Evolutionary conservation across 2,113 vertebrate species (phyloP).

Genomic region (Casuarius casuarius): DNA sequence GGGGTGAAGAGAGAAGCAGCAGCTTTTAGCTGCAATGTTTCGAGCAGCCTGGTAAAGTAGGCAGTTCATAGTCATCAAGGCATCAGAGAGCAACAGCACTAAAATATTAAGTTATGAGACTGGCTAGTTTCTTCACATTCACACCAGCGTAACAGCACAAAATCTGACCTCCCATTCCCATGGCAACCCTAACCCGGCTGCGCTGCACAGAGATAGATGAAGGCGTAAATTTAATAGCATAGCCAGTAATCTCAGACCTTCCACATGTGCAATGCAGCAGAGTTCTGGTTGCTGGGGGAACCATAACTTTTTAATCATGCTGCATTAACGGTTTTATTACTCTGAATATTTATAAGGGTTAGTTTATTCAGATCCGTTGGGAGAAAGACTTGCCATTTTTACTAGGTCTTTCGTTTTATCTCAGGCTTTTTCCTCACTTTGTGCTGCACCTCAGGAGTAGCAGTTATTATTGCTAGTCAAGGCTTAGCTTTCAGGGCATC

Average conservation of each 20-base stretch:
- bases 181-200: conserved; percentile 31
- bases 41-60: background rate
- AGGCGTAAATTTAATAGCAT: background rate
- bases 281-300: conserved; percentile 55
- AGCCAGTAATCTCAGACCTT: background rate
- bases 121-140: background rate
- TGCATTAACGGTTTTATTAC: conserved; percentile 51
- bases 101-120: background rate
- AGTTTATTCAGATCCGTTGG: background rate
- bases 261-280: accelerated
- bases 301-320: conserved; percentile 60
- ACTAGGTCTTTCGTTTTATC: background rate
- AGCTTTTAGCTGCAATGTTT: background rate
- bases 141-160: background rate
- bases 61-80: background rate
- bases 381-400: background rate
- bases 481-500: background rate
- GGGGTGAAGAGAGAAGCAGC: background rate
- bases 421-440: background rate
- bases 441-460: background rate
- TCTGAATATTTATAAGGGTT: conserved; percentile 48
- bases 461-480: background rate
- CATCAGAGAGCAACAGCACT: background rate
- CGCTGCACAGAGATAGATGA: background rate
- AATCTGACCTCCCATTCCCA: conserved; percentile 57